Base-by-base conservation (phyloP, 2,888 invertebrate genomes). In the Drosophila neutralis region DNA sequence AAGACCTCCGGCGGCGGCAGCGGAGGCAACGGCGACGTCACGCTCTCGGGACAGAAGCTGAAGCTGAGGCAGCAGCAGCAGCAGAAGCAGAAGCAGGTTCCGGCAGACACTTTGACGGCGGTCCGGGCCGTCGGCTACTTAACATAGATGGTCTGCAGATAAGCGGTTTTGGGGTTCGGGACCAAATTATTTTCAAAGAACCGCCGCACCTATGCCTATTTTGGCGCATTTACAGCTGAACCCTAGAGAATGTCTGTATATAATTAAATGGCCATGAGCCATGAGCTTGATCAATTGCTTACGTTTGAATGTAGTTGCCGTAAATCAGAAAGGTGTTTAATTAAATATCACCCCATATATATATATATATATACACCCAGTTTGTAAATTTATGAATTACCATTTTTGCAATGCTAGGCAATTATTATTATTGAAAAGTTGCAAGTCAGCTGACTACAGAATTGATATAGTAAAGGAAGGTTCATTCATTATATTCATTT, bases 41-140 rank as follows among this genome's bases (percentile, higher is more conserved):
- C 64, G 72, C 63, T 61, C 67, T 35, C 49, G 59, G 68, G 65
- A 65, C 69, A 71, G 81, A 69, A 78, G 73, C 45, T 45, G 45
- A 45, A 29, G 59, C 51, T 57, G 45, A 42, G 15, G 36, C 36
- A 36, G 36, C 54, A 52, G 61, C 56, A 70, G 18, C 0, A 24
- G 45, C 69, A 71, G 81, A 64, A 76, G 73, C 69, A 65, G 78
- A 69, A 78, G 73, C 75, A 71, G 75, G 76, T 77, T 77, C 67
- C 73, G 71, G 77, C 88, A 86, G 85, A 88, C 88, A 83, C 73
- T 81, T 62, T 75, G 86, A 77, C 83, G 88, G 58, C 83, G 63
- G 57, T 38, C 24, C 18, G 36, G 24, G 13, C 58, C 49, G 56
- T 66, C 54, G 76, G 62, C 73, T 78, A 71, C 82, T 61, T 76